Conservation (phyloP, 2,113 vertebrate genomes). For the Tapirus terrestris region DNA sequence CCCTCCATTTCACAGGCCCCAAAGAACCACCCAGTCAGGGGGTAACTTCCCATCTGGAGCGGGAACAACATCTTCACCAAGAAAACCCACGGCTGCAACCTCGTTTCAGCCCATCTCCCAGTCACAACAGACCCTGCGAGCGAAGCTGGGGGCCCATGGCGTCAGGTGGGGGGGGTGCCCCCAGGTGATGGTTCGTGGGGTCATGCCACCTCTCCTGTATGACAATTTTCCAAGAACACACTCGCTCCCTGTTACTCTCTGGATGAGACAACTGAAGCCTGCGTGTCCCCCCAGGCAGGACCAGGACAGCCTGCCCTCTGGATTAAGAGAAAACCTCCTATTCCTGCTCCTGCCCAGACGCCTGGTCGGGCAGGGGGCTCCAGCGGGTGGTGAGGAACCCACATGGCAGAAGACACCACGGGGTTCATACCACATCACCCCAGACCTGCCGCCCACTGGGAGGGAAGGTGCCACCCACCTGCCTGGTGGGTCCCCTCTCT, state of each 20-base stretch:
- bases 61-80: background rate
- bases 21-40: background rate
- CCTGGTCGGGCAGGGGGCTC: background rate
- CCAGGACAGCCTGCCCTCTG: background rate
- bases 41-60: background rate
- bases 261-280: background rate
- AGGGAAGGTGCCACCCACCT: background rate
- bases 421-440: background rate
- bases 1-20: background rate
- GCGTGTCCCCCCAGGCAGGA: background rate
- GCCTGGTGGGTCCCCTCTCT: too few species aligned
- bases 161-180: background rate
- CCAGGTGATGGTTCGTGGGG: background rate
- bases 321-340: background rate
- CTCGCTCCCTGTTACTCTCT: background rate
- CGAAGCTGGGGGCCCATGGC: background rate
- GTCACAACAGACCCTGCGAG: background rate
- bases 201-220: background rate
- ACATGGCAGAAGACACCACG: background rate
- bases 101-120: background rate
- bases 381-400: background rate
- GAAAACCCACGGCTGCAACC: background rate
- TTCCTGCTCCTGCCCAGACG: background rate
- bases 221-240: background rate
- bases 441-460: too few species aligned